Conservation (phyloP, 1,140 invertebrate species). For the Charaxes varanes region DNA sequence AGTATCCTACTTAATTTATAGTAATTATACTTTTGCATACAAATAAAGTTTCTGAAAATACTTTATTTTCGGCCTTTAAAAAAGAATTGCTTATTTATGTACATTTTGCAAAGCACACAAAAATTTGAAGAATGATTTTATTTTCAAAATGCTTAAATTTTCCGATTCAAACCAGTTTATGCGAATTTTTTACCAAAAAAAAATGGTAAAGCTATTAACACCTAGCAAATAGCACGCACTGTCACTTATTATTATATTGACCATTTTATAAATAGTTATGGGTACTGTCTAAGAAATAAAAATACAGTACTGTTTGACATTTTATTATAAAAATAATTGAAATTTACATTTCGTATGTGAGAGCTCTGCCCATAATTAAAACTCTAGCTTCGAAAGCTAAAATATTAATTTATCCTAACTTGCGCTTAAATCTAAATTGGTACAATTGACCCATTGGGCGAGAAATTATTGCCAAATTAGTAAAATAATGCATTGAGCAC, state of each 20-base stretch:
- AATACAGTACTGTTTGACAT: slow-evolving; percentile 9
- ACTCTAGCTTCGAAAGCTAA: slow-evolving; percentile 56
- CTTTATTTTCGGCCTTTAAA: too few relatives aligned
- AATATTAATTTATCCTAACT: slow-evolving; percentile 22
- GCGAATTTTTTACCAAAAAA: too few relatives aligned
- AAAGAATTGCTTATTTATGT: too few relatives aligned
- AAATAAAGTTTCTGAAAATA: too few relatives aligned
- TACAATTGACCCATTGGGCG: slow-evolving; percentile 15
- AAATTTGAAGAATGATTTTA: too few relatives aligned
- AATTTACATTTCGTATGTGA: slow-evolving; percentile 45
- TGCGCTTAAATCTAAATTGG: slow-evolving; percentile 25
- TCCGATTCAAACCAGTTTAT: too few relatives aligned
- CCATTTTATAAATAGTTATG: neutral
- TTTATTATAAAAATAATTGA: slow-evolving; percentile 64
- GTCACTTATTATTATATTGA: neutral
- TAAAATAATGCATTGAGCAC: slow-evolving; percentile 14
- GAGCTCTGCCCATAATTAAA: slow-evolving; percentile 49
- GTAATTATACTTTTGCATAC: too few relatives aligned
- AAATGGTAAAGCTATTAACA: too few relatives aligned
- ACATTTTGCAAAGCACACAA: too few relatives aligned
- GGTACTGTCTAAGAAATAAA: neutral
- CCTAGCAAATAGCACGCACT: too few relatives aligned
- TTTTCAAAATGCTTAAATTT: too few relatives aligned
- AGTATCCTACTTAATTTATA: too few relatives aligned
- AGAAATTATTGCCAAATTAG: slow-evolving; percentile 20